A percentile compares a stretch with the other conserved stretches of the same genome.
These are phyloP conservation scores for Cantharis lateralis DNA, from an alignment of 2,888 invertebrate genomes.

Conservation along the genomic window DNA sequence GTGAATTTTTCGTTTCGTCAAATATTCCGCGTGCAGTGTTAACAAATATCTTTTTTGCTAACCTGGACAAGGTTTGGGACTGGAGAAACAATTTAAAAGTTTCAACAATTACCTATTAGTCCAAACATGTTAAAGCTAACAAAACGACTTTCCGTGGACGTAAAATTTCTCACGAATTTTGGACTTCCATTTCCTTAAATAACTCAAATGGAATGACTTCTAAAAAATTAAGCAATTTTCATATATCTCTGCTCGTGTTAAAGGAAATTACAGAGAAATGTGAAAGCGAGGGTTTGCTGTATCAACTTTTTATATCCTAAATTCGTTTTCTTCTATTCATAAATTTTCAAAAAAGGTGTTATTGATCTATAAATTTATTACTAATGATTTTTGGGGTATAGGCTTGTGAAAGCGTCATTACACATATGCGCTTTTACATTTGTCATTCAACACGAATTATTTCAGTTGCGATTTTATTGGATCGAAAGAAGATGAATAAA, in stretches of 20 bases:
- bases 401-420: background rate
- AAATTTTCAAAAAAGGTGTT: background rate
- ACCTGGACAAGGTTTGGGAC: background rate
- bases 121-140: background rate
- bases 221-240: background rate
- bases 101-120: background rate
- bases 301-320: background rate
- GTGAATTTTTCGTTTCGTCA: background rate
- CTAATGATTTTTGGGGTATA: background rate
- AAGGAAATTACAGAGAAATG: background rate
- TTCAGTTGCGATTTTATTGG: background rate
- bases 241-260: background rate
- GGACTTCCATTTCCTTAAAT: background rate
- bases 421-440: background rate
- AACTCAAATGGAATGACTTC: background rate
- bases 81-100: background rate
- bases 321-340: background rate
- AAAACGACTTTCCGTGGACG: background rate
- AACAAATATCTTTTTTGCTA: background rate
- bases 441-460: background rate
- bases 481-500: background rate
- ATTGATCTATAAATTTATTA: background rate
- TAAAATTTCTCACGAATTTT: background rate
- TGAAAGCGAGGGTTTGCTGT: background rate
- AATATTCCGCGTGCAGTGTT: background rate